Evolutionary conservation across 2,888 invertebrate species (phyloP), one percentile per base, ranked within the genome.

Genomic region (Linyphia triangularis): DNA sequence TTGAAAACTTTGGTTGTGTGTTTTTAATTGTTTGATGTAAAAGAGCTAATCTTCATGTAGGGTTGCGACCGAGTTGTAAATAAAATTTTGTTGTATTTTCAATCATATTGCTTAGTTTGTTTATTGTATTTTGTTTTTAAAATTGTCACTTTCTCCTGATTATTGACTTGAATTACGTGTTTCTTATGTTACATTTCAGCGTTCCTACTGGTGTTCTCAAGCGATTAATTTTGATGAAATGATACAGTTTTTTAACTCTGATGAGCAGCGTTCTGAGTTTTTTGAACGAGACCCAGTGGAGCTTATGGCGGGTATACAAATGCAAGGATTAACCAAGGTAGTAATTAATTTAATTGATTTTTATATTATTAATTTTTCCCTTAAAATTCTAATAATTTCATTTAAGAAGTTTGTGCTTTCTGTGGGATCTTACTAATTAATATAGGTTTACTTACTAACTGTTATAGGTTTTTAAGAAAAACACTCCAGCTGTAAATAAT

Each of bases 401-500:
- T 26, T 61, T 24, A 43, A 2, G 2, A 43, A n/a, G n/a, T n/a
- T n/a, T n/a, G n/a, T n/a, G n/a, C n/a, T n/a, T n/a, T n/a, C n/a
- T n/a, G n/a, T n/a, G n/a, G n/a, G n/a, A n/a, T n/a, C n/a, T 59
- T 4, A 59, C 22, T 40, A 40, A 40, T 40, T 40, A 40, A 10
- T 40, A 13, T 10, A 40, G 7, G 40, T 40, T 40, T 40, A 59
- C 9, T 59, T n/a, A 59, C 19, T 19, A 59, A 59, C 30, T 28
- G 6, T 30, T 33, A 13, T 33, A 89, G 89, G 83, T 84, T 6
- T 89, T 65, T 88, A 65, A 78, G 9, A 91, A 90, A 82, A 59
- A n/a, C 16, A 61, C n/a, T 22, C 92, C 93, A 30, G 96, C 95
- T 1, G 96, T 96, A 0, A 94, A 95, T 89, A 94, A 95, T 85